phyloP scores from a whole-genome alignment of 2,113 vertebrate genomes.

The Cariama cristata region DNA sequence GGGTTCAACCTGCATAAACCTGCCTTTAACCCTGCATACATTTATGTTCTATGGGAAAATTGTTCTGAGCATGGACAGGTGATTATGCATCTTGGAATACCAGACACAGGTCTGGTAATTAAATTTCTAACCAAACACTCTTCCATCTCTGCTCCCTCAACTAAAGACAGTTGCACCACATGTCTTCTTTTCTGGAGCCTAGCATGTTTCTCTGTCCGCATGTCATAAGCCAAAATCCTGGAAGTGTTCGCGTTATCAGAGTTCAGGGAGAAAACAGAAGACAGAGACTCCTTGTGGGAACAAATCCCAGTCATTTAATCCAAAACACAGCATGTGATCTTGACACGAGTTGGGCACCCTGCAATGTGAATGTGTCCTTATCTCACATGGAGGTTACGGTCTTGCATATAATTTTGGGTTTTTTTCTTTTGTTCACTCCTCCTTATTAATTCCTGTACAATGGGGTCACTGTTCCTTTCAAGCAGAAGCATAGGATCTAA shows the following conservation, averaged over 20 bases:
- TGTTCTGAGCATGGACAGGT: not conserved
- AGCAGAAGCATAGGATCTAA: not conserved
- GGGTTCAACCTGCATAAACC: not conserved
- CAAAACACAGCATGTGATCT: not conserved
- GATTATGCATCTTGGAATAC: not conserved
- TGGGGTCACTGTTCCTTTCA: not conserved
- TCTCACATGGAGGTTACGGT: not conserved
- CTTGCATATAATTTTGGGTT: not conserved
- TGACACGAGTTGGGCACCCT: not conserved
- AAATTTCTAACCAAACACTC: not conserved
- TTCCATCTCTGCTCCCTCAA: rapidly evolving
- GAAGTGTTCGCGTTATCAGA: not conserved
- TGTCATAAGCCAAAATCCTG: not conserved
- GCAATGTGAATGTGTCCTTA: not conserved
- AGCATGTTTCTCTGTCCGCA: not conserved
- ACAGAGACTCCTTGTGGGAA: not conserved
- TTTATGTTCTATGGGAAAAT: constrained; percentile 17
- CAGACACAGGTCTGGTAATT: not conserved
- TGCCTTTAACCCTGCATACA: not conserved
- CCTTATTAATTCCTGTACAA: not conserved
- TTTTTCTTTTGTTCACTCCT: not conserved
- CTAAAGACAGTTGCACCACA: not conserved
- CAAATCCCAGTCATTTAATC: not conserved
- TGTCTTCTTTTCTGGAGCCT: not conserved
- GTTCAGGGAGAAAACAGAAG: not conserved